Evolutionary conservation across 2,888 invertebrate species (phyloP).

Genomic region (Aphodius sticticus): DNA sequence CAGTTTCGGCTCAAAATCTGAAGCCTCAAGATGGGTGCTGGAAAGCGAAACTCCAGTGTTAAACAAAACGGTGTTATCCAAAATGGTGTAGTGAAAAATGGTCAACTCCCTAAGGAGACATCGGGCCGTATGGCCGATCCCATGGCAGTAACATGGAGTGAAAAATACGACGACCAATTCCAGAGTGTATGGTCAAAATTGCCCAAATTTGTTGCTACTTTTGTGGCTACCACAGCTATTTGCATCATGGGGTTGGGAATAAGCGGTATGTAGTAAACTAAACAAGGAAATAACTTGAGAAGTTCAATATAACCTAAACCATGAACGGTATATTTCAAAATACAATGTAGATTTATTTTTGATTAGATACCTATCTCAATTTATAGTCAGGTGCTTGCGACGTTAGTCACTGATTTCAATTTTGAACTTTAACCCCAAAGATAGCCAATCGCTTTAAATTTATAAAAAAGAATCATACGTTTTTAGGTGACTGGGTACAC

Average conservation of each 20-base stretch:
- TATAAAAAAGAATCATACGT: not conserved
- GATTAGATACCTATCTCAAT: not conserved
- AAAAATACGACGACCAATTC: conserved; percentile 64
- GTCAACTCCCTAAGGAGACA: conserved; percentile 5
- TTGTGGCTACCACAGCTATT: conserved; percentile 67
- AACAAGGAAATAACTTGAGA: not conserved
- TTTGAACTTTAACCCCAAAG: not conserved
- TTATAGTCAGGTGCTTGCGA: not conserved
- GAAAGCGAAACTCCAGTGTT: conserved; percentile 19
- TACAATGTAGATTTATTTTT: not conserved
- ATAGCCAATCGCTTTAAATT: conserved; percentile 1
- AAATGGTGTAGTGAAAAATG: conserved; percentile 18
- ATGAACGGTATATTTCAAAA: conserved; percentile 9
- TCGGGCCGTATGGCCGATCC: conserved; percentile 56
- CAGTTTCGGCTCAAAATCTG: not conserved
- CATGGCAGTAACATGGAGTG: conserved; percentile 68
- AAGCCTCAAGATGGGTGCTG: not conserved
- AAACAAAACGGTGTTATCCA: conserved; percentile 19
- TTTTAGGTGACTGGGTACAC: conserved; percentile 72
- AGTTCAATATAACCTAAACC: not conserved
- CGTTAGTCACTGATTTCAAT: not conserved
- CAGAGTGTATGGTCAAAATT: conserved; percentile 66
- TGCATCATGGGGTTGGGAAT: conserved; percentile 70
- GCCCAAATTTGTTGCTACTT: conserved; percentile 64
- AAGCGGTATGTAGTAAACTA: conserved; percentile 62